These are phyloP conservation scores for Dasypus novemcinctus DNA, from an alignment of 2,113 vertebrate species.

Conservation along the genomic window DNA sequence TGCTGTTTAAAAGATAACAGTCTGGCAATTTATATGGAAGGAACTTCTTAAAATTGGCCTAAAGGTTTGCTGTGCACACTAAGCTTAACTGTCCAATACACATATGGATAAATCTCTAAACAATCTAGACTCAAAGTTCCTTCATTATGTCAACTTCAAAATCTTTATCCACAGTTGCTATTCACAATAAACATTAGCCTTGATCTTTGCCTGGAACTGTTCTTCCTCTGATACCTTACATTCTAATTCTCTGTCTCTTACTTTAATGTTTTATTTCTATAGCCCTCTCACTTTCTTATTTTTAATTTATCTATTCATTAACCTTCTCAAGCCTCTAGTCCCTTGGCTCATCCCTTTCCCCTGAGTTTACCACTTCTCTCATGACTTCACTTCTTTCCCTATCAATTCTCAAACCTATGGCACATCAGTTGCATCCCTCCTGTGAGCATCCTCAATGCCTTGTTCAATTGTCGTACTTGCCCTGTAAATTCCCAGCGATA, in stretches of 20 bases:
- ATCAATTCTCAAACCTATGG: background rate
- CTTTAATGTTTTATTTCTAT: background rate
- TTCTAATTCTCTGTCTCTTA: background rate
- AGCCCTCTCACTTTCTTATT: background rate
- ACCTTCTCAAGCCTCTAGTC: background rate
- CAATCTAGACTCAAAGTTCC: background rate
- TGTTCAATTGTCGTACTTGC: background rate
- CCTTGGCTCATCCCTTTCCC: background rate
- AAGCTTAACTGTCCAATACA: background rate
- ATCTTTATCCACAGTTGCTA: background rate
- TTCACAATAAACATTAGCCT: background rate
- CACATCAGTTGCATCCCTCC: background rate
- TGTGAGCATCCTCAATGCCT: background rate
- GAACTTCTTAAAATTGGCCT: background rate
- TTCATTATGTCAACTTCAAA: background rate
- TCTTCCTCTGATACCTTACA: background rate
- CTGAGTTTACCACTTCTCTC: background rate
- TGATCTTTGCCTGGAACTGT: background rate
- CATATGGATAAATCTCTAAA: background rate
- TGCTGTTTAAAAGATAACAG: background rate
- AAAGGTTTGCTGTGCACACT: background rate
- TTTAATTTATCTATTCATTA: background rate
- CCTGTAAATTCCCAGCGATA: background rate
- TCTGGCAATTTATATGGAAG: background rate
- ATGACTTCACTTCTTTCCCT: background rate